A percentile compares a stretch with the other conserved stretches of the same genome.
phyloP scores from a whole-genome alignment of 64 coral and sea anemone genomes.

The Exaiptasia diaphana region DNA sequence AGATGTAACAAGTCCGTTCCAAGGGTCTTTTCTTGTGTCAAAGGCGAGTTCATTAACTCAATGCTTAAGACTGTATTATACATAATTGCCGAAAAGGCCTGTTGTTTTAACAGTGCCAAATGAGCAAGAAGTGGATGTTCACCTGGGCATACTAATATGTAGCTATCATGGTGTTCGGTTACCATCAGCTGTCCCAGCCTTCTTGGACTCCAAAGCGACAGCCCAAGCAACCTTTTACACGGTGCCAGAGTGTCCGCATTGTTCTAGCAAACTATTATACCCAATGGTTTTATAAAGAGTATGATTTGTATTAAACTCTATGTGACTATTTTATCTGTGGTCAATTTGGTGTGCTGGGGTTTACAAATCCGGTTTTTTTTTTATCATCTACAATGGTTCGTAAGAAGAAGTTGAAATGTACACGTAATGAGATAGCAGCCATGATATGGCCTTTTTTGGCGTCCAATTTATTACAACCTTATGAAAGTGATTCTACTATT shows the following conservation, averaged over 20 bases:
- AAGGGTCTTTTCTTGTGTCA: not conserved
- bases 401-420: no score
- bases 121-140: not conserved
- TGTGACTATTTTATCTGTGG: no score
- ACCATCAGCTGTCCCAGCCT: slow-evolving; percentile 10
- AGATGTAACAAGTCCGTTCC: not conserved
- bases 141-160: slow-evolving; percentile 20
- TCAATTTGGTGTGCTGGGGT: no score
- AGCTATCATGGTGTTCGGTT: not conserved
- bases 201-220: not conserved
- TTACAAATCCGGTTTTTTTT: no score
- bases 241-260: slow-evolving; percentile 2
- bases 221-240: not conserved
- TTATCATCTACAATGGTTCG: no score
- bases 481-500: no score
- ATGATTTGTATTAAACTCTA: no score
- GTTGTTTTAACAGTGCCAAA: slow-evolving; percentile 15
- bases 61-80: slow-evolving; percentile 1
- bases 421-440: no score
- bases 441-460: no score
- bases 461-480: no score
- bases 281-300: no score
- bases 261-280: no score
- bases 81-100: slow-evolving; percentile 14
- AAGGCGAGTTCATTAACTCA: not conserved